Percentiles rank a stretch among this genome's conserved stretches.
These are phyloP conservation scores for Siphamia tubifer DNA, from an alignment of 2,113 vertebrate genomes.

Conservation along the genomic window DNA sequence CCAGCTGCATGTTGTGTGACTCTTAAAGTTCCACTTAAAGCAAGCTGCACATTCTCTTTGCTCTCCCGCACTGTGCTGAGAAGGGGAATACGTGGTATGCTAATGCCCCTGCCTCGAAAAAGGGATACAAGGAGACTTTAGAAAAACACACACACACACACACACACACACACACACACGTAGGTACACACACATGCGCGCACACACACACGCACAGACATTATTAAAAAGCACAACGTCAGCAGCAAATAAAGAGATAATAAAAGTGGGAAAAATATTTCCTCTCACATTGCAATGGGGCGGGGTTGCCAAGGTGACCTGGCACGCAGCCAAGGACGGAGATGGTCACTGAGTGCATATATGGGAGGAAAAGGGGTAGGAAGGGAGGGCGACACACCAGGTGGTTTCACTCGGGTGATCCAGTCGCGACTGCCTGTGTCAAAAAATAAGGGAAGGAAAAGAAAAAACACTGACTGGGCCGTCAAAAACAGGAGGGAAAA, in stretches of 20 bases:
- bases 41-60: constrained; percentile 60
- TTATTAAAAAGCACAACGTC: constrained; percentile 59
- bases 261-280: constrained; percentile 71
- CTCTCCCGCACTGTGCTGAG: constrained; percentile 45
- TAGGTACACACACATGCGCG: not conserved
- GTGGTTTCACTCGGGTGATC: constrained; percentile 77
- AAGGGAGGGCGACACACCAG: constrained; percentile 65
- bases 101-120: constrained; percentile 48
- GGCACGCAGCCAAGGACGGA: constrained; percentile 64
- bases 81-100: constrained; percentile 47
- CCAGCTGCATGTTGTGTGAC: constrained; percentile 81
- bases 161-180: not conserved
- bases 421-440: constrained; percentile 66
- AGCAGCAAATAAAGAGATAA: constrained; percentile 72
- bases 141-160: constrained; percentile 41
- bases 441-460: constrained; percentile 43
- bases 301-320: constrained; percentile 73
- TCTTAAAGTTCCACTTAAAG: constrained; percentile 78
- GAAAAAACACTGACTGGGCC: constrained; percentile 60
- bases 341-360: constrained; percentile 77
- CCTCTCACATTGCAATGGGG: constrained; percentile 66
- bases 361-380: constrained; percentile 45
- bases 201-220: constrained; percentile 1
- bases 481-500: constrained; percentile 66
- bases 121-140: constrained; percentile 48